These are phyloP conservation scores for Hippotragus niger DNA, from an alignment of 2,113 vertebrate genomes.

Conservation along the genomic window DNA sequence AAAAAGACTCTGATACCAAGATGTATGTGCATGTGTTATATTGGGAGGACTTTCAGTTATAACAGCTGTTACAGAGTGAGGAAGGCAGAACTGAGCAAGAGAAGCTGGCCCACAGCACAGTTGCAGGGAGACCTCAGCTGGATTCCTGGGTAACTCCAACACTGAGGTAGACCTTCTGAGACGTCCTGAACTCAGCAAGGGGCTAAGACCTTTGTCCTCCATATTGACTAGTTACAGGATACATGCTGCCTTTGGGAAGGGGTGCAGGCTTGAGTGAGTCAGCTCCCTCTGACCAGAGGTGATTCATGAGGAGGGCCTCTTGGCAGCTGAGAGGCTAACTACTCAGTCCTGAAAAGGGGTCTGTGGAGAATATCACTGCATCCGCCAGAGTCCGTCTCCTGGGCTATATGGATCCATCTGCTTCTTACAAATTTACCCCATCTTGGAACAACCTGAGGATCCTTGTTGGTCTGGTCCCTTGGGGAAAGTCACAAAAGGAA, in stretches of 20 bases:
- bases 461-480: neutral
- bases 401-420: neutral
- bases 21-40: neutral
- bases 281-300: neutral
- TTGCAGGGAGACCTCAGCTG: neutral
- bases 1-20: neutral
- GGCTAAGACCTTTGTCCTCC: no score
- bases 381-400: neutral
- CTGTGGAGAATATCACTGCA: neutral
- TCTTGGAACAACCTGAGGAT: neutral
- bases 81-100: neutral
- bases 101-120: neutral
- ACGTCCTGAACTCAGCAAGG: neutral
- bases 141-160: neutral
- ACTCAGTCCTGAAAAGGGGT: neutral
- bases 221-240: neutral
- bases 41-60: neutral
- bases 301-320: neutral
- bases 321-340: neutral
- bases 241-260: neutral
- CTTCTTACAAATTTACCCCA: neutral
- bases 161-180: neutral
- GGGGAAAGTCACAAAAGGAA: neutral
- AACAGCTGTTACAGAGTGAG: neutral
- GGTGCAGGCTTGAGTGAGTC: neutral